Evolutionary conservation across 2,113 vertebrate genomes (phyloP), one percentile per base, ranked within the genome.

Genomic region (Grallaria varia): DNA sequence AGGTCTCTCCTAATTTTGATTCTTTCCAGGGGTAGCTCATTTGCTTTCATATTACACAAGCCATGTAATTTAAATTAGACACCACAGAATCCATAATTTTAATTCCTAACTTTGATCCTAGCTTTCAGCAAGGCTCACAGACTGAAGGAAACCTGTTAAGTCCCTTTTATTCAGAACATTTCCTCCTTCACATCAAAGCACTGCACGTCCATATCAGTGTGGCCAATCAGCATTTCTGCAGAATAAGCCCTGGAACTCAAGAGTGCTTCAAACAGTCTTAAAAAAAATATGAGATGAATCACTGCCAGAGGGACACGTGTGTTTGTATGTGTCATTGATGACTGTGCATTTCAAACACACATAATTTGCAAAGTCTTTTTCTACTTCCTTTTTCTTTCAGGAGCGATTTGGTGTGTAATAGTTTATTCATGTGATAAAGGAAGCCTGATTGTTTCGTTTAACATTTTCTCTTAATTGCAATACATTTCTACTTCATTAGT

Each of bases 101-200:
- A 75, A 78, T 92, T 53, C 49, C 56, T 64, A n/a, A 53, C 60
- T 89, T 83, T 64, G 80, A 75, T 79, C 83, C 68, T 58, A 52
- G 64, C 76, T 75, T 71, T 88, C 66, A 75, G 69, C 49, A 83
- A 84, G 18, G 30, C 59, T 93, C 39, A 23, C 0, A 1, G 21
- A 84, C 21, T 86, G 81, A 60, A 84, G 68, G 69, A 81, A 93
- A 76, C n/a, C n/a, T 52, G 49, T 40, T 81, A 78, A 89, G 37
- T 75, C 52, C 20, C 35, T 88, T 94, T 85, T 81, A 68, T 82
- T 81, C 69, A 77, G 72, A 71, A 67, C 4, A 2, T 72, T 90
- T 89, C 56, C 69, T 90, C 81, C 72, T 64, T 82, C 44, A 39
- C 87, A 89, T 93, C 92, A 89, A 88, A 93, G 68, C 35, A 60